Conservation (phyloP, 30 jellyfish, hydroid and myxozoan genomes). For the Haliclystus octoradiatus region DNA sequence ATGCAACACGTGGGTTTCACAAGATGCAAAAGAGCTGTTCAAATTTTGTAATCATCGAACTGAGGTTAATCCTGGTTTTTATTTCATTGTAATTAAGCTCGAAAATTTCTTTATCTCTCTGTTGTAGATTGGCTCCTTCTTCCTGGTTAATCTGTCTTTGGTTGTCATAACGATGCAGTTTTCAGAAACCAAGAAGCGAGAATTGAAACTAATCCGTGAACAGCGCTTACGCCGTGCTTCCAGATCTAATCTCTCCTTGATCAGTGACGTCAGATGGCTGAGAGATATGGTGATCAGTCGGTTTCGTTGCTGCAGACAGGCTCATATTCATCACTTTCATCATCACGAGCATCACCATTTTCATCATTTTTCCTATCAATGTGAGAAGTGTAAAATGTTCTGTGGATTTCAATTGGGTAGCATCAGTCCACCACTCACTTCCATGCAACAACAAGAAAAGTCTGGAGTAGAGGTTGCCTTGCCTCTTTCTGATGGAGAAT, state of each 20-base stretch:
- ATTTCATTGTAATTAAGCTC: no score
- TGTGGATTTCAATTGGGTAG: slow-evolving; percentile 40
- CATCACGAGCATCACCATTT: slow-evolving; percentile 80
- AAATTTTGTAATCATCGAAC: no score
- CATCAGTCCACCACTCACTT: slow-evolving; percentile 35
- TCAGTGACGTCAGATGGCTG: slow-evolving; percentile 42
- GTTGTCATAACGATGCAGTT: slow-evolving; percentile 93
- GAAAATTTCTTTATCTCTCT: no score
- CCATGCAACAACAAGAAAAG: slow-evolving; percentile 26
- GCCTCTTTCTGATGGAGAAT: slow-evolving; percentile 31
- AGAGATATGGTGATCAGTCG: slow-evolving; percentile 6
- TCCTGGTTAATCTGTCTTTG: slow-evolving; percentile 70
- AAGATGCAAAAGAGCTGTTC: no score
- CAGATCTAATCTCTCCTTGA: slow-evolving; percentile 56
- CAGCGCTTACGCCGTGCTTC: slow-evolving; percentile 24
- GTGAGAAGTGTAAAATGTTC: slow-evolving; percentile 69
- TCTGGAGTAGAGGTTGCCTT: slow-evolving; percentile 50
- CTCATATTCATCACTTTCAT: slow-evolving; percentile 57
- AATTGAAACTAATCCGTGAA: slow-evolving; percentile 64
- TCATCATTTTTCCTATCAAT: slow-evolving; percentile 48
- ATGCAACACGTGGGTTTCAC: no score
- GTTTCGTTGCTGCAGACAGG: background rate
- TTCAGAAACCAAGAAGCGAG: slow-evolving; percentile 85
- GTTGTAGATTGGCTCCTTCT: slow-evolving; percentile 91
- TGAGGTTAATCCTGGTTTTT: no score